These are phyloP conservation scores for Amyelois transitella DNA, from an alignment of 1,140 invertebrate genomes.

Conservation along the genomic window DNA sequence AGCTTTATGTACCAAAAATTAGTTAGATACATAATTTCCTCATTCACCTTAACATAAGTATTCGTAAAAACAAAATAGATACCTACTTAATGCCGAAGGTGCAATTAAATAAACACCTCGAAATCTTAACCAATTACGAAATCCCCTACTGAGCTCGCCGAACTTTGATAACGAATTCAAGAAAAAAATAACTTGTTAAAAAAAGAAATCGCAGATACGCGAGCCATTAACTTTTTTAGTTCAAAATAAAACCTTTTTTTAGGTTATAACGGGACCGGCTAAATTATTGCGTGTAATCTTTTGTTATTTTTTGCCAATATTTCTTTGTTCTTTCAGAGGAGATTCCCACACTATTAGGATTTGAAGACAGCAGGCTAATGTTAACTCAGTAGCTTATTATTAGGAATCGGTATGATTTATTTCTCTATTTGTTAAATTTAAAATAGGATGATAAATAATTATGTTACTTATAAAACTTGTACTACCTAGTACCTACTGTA, in stretches of 20 bases:
- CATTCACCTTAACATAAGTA: no score
- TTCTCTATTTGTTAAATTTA: constrained; percentile 8
- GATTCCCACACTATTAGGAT: constrained; percentile 33
- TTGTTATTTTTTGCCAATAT: constrained; percentile 26
- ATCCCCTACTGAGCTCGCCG: constrained; percentile 47
- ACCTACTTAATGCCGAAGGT: neutral
- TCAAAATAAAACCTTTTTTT: constrained; percentile 42
- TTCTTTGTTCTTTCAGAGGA: constrained; percentile 25
- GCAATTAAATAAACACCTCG: neutral
- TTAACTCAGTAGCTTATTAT: constrained; percentile 11
- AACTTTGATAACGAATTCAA: constrained; percentile 40
- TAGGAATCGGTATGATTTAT: constrained; percentile 13
- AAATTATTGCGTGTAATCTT: constrained; percentile 52
- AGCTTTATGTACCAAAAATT: no score
- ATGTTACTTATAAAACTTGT: neutral
- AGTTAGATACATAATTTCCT: no score
- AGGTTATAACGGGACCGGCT: constrained; percentile 43
- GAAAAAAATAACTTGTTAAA: constrained; percentile 25
- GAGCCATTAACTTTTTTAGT: constrained; percentile 47
- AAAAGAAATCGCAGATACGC: constrained; percentile 57
- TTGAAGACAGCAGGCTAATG: constrained; percentile 7
- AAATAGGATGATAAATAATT: neutral
- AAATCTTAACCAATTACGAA: constrained; percentile 5
- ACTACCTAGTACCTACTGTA: neutral
- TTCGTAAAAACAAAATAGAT: neutral